These are phyloP conservation scores for Urophycis tenuis DNA, from an alignment of 2,797 vertebrate species.

Conservation along the genomic window DNA sequence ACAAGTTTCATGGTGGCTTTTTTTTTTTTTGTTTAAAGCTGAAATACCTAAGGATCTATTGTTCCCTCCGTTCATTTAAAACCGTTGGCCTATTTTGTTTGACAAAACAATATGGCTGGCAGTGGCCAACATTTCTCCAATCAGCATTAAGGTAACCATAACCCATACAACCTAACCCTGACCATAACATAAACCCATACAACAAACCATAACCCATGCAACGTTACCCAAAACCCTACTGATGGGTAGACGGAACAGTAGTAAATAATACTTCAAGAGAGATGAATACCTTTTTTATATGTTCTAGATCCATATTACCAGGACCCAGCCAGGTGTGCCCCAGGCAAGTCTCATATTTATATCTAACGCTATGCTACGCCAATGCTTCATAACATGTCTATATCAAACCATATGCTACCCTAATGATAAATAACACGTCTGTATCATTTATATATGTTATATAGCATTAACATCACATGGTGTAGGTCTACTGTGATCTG, in stretches of 20 bases:
- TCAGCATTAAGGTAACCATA: background rate
- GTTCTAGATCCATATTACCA: slow-evolving; percentile 62
- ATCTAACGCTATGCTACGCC: background rate
- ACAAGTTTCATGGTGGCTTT: too few relatives aligned
- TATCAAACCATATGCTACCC: background rate
- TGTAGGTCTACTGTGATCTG: background rate
- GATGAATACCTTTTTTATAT: slow-evolving; percentile 17
- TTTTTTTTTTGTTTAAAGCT: too few relatives aligned
- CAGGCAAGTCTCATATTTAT: slow-evolving; percentile 51
- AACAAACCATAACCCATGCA: background rate
- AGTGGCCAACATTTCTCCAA: background rate
- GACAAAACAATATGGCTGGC: background rate
- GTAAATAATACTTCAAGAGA: background rate
- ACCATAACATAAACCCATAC: background rate
- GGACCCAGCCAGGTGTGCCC: slow-evolving; percentile 66
- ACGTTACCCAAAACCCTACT: background rate
- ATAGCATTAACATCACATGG: background rate
- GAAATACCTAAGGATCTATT: background rate
- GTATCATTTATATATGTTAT: background rate
- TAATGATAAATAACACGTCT: background rate
- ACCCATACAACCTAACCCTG: background rate
- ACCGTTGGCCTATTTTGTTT: too few relatives aligned
- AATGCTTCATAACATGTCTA: background rate
- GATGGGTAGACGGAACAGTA: background rate
- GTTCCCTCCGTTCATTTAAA: too few relatives aligned